phyloP scores from a whole-genome alignment of 2,888 invertebrate species.

The Athalia rosae region DNA sequence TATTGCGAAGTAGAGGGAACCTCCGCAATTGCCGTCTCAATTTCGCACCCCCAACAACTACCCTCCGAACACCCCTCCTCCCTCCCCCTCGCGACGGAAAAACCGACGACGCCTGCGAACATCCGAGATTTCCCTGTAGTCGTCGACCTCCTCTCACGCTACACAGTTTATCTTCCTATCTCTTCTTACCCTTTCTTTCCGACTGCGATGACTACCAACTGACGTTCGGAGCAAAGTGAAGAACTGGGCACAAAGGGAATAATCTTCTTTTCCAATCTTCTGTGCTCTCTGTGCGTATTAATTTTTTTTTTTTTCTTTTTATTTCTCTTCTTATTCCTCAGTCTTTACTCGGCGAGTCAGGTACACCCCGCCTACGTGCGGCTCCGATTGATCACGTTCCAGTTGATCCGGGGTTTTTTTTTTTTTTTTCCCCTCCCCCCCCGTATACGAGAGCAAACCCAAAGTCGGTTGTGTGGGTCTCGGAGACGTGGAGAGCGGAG shows the following conservation, averaged over 20 bases:
- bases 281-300: too few relatives aligned
- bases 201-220: too few relatives aligned
- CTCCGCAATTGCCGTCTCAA: slow-evolving; percentile 36
- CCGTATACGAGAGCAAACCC: too few relatives aligned
- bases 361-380: slow-evolving; percentile 18
- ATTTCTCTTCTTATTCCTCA: slow-evolving; percentile 12
- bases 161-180: too few relatives aligned
- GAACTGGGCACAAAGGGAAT: too few relatives aligned
- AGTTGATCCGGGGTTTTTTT: slow-evolving; percentile 12
- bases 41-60: slow-evolving; percentile 14
- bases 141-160: neutral
- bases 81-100: neutral
- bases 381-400: slow-evolving; percentile 36
- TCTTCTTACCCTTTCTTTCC: too few relatives aligned
- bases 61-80: neutral
- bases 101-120: slow-evolving; percentile 26
- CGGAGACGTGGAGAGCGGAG: neutral
- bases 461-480: neutral
- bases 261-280: too few relatives aligned
- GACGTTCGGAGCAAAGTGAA: too few relatives aligned
- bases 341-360: neutral
- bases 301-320: neutral
- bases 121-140: slow-evolving; percentile 32
- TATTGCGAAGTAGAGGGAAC: slow-evolving; percentile 4
- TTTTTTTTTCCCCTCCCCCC: neutral